A percentile compares a stretch with the other conserved stretches of the same genome.
Evolutionary conservation across 1,140 invertebrate species (phyloP).

Genomic region (Drosophila tropicalis): DNA sequence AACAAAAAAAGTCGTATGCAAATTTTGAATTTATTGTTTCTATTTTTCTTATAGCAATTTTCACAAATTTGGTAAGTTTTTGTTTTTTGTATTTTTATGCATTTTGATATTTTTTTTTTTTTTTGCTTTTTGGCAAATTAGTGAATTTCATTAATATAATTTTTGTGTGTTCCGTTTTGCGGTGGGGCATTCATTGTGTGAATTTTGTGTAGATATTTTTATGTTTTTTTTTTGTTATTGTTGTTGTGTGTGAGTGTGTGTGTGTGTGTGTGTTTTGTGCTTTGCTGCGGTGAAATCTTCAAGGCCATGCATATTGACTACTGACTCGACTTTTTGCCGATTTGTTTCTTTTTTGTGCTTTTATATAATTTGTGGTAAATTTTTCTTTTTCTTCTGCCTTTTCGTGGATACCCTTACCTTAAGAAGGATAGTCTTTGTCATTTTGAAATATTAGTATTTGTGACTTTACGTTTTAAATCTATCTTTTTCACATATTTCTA

Average conservation of each 20-base stretch:
- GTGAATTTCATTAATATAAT: constrained; percentile 66
- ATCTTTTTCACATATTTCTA: background rate
- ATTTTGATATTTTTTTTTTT: constrained; percentile 27
- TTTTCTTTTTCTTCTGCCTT: constrained; percentile 16
- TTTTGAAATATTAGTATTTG: no score
- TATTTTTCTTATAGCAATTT: constrained; percentile 13
- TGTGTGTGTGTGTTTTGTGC: constrained; percentile 12
- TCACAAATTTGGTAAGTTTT: constrained; percentile 36
- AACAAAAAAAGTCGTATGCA: constrained; percentile 39
- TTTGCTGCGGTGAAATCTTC: constrained; percentile 73
- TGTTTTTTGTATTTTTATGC: constrained; percentile 49
- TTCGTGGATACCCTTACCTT: constrained; percentile 12
- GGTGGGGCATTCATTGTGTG: constrained; percentile 54
- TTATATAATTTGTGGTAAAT: constrained; percentile 66
- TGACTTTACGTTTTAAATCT: no score
- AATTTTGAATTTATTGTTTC: constrained; percentile 4
- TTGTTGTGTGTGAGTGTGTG: constrained; percentile 25
- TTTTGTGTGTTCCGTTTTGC: constrained; percentile 32
- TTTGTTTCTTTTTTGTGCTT: constrained; percentile 54
- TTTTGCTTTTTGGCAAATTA: constrained; percentile 64
- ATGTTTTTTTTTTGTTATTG: constrained; percentile 41
- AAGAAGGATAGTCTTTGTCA: background rate
- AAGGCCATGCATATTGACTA: constrained; percentile 73
- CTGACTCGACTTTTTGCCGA: constrained; percentile 65
- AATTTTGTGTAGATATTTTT: constrained; percentile 60